phyloP scores from a whole-genome alignment of 2,113 vertebrate species.

The Stomatorhinus ivindoensis region DNA sequence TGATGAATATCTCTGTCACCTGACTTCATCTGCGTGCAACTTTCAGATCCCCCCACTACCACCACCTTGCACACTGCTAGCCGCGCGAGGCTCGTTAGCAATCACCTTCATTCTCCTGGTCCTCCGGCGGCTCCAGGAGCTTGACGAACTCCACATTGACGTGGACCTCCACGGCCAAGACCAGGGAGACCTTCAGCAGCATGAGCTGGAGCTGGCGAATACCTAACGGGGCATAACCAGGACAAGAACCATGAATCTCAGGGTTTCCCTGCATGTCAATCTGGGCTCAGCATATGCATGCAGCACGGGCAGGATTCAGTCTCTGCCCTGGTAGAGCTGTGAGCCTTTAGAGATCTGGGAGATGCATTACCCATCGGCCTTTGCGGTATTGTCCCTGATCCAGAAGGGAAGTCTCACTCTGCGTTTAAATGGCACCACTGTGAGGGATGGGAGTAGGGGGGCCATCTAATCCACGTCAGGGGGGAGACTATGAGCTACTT shows the following conservation, averaged over 20 bases:
- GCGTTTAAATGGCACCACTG: background rate
- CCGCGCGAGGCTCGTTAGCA: background rate
- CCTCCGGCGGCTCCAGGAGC: conserved; percentile 83
- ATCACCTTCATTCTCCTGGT: conserved; percentile 77
- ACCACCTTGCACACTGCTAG: background rate
- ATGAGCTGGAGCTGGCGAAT: conserved; percentile 93
- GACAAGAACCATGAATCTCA: conserved; percentile 12
- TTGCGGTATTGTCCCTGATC: background rate
- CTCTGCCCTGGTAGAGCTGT: background rate
- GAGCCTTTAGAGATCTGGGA: background rate
- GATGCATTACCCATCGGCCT: background rate
- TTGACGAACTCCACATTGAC: conserved; percentile 89
- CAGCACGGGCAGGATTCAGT: background rate
- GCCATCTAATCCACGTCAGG: background rate
- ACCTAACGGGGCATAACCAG: conserved; percentile 57
- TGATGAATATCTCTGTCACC: background rate
- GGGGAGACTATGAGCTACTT: background rate
- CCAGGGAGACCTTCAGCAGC: conserved; percentile 86
- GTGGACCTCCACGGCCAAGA: conserved; percentile 91
- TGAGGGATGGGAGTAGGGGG: background rate
- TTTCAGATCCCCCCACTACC: background rate
- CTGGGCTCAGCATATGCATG: background rate
- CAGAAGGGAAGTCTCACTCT: background rate
- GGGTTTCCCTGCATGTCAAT: background rate
- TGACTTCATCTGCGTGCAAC: background rate